Evolutionary conservation across 2,113 vertebrate species (phyloP).

Genomic region (Paralichthys olivaceus): DNA sequence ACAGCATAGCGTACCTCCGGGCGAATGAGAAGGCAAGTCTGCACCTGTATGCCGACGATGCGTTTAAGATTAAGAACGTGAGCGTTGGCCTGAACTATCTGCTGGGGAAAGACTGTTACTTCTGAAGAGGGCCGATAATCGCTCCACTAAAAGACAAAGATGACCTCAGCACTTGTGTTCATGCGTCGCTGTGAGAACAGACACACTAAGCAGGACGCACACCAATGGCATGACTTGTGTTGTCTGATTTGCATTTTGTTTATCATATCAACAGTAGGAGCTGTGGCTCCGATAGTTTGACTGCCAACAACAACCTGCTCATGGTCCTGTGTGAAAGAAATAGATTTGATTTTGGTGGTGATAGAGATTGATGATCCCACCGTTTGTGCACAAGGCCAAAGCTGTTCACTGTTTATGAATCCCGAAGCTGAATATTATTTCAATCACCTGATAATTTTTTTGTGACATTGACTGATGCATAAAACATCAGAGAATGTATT

Average conservation of each 20-base stretch:
- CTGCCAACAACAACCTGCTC: background rate
- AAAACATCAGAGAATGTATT: background rate
- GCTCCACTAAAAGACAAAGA: background rate
- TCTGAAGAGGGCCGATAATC: background rate
- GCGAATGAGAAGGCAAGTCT: background rate
- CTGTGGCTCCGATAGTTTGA: background rate
- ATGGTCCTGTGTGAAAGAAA: background rate
- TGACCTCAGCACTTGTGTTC: background rate
- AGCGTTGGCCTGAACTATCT: slow-evolving; percentile 59
- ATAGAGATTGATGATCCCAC: background rate
- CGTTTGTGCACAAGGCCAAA: background rate
- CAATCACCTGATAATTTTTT: background rate
- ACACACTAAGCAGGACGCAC: slow-evolving; percentile 39
- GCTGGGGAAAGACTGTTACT: slow-evolving; percentile 40
- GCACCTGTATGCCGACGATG: fast-evolving
- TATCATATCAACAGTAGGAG: background rate
- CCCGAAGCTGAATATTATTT: background rate
- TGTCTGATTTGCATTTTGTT: background rate
- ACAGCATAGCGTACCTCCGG: slow-evolving; percentile 42
- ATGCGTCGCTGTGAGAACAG: slow-evolving; percentile 8
- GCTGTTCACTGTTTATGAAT: background rate
- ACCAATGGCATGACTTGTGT: background rate
- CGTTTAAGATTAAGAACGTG: background rate
- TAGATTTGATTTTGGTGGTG: background rate
- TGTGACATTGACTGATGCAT: background rate